Percentiles rank a stretch among this genome's conserved stretches.
Evolutionary conservation across 2,888 invertebrate genomes (phyloP).

Genomic region (Meiosimyza platycephala): DNA sequence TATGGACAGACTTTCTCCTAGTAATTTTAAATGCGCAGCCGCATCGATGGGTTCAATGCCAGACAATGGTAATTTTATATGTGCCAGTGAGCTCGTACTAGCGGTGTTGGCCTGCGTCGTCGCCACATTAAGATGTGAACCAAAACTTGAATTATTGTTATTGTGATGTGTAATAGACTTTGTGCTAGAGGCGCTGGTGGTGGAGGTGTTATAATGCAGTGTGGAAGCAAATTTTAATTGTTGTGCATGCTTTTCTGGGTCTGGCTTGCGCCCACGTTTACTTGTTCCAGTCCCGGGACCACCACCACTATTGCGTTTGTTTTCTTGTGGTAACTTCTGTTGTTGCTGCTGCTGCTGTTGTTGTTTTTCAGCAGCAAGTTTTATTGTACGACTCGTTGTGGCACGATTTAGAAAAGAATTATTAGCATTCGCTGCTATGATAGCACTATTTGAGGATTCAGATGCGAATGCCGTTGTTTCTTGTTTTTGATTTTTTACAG

Average conservation of each 20-base stretch:
- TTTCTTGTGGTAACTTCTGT: conserved; percentile 14
- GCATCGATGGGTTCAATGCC: conserved; percentile 88
- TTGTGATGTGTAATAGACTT: conserved; percentile 38
- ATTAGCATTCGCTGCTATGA: conserved; percentile 16
- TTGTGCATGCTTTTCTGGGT: neutral
- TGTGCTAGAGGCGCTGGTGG: conserved; percentile 13
- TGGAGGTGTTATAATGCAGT: conserved; percentile 11
- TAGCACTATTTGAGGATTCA: conserved; percentile 39
- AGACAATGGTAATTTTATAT: conserved; percentile 57
- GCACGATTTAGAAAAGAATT: conserved; percentile 58
- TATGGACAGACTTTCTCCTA: conserved; percentile 93
- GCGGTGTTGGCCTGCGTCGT: conserved; percentile 54
- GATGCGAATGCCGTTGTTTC: conserved; percentile 41
- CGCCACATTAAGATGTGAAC: conserved; percentile 44
- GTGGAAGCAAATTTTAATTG: conserved; percentile 13
- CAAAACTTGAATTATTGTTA: conserved; percentile 44
- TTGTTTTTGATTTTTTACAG: conserved; percentile 52
- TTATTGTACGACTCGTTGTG: conserved; percentile 60
- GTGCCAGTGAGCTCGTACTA: conserved; percentile 8
- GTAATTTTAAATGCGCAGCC: conserved; percentile 89
- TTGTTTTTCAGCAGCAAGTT: conserved; percentile 57
- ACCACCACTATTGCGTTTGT: conserved; percentile 19
- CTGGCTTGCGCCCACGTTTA: conserved; percentile 42
- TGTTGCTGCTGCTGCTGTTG: conserved; percentile 43
- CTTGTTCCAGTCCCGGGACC: conserved; percentile 34